phyloP scores from a whole-genome alignment of 1,140 invertebrate genomes.

The Mercenaria mercenaria region DNA sequence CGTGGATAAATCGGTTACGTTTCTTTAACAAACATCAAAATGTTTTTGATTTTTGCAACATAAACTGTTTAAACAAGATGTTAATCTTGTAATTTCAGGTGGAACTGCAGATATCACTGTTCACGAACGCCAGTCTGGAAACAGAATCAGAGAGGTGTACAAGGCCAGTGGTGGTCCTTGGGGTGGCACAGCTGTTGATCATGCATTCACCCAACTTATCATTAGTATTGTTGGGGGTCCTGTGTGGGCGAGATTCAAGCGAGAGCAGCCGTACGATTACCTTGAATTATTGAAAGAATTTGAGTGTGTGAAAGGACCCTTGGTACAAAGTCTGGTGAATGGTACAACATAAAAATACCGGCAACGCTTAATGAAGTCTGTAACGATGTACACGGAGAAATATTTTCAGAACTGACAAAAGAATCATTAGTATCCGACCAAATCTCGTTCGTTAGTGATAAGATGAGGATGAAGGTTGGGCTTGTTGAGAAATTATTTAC shows the following conservation, averaged over 20 bases:
- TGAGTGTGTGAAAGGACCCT: constrained; percentile 38
- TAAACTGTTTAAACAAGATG: no score
- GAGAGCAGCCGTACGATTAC: constrained; percentile 24
- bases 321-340: neutral
- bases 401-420: neutral
- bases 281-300: constrained; percentile 46
- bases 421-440: neutral
- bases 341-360: constrained; percentile 26
- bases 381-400: neutral
- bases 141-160: constrained; percentile 39
- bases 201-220: constrained; percentile 10
- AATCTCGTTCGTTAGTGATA: constrained; percentile 2
- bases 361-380: constrained; percentile 5
- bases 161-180: constrained; percentile 54
- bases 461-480: constrained; percentile 1
- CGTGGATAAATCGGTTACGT: no score
- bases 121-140: constrained; percentile 41
- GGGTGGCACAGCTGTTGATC: constrained; percentile 49
- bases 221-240: neutral
- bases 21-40: no score
- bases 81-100: constrained; percentile 35
- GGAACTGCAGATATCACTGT: constrained; percentile 64
- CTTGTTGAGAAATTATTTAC: constrained; percentile 29
- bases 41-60: no score
- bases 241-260: neutral